Percentiles rank a stretch among this genome's conserved stretches.
Evolutionary conservation across 2,113 vertebrate species (phyloP).

Genomic region (Zingel zingel): DNA sequence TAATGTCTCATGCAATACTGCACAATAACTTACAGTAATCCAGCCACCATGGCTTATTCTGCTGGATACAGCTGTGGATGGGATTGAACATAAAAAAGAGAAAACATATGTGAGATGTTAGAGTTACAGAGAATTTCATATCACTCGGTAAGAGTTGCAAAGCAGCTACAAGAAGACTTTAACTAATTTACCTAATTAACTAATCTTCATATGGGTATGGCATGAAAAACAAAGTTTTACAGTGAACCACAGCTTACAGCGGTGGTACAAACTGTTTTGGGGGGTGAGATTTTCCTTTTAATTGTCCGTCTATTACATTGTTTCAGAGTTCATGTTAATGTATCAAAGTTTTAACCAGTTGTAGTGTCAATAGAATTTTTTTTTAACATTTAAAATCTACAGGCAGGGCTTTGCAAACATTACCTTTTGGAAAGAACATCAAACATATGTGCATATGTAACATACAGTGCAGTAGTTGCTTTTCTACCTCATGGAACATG

Average conservation of each 20-base stretch:
- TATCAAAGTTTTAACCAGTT: background rate
- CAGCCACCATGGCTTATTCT: background rate
- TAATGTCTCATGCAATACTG: slow-evolving; percentile 66
- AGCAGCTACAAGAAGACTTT: background rate
- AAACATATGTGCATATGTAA: background rate
- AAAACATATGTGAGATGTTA: background rate
- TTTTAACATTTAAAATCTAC: background rate
- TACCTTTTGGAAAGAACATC: background rate
- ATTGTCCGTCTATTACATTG: background rate
- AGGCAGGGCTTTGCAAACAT: no score
- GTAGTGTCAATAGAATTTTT: background rate
- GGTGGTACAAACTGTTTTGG: background rate
- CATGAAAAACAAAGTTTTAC: background rate
- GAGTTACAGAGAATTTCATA: slow-evolving; percentile 26
- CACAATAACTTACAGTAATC: slow-evolving; percentile 61
- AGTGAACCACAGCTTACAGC: background rate
- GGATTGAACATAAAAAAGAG: background rate
- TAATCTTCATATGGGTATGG: background rate
- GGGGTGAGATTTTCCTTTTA: background rate
- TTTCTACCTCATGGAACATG: background rate
- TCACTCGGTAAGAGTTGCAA: slow-evolving; percentile 29
- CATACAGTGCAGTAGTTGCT: no score
- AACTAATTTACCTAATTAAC: background rate
- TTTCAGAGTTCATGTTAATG: background rate
- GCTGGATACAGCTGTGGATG: background rate